Conservation (phyloP, 2,888 invertebrate genomes). For the Ormyrus nitidulus region DNA sequence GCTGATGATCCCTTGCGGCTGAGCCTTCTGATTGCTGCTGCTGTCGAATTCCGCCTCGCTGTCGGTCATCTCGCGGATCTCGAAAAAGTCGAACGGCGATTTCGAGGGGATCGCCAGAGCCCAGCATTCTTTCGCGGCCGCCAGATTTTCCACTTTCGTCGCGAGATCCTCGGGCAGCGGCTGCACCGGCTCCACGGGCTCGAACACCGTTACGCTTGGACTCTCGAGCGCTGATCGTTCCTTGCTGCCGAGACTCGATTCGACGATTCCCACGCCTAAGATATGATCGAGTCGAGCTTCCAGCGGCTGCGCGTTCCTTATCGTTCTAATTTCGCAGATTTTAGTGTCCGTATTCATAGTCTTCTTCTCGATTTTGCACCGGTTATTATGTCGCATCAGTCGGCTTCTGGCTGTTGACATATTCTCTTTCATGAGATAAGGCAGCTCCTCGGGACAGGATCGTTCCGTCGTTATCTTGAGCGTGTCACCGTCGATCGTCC, state of each 20-base stretch:
- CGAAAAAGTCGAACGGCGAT: conserved; percentile 60
- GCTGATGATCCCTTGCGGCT: conserved; percentile 69
- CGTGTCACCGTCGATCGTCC: conserved; percentile 58
- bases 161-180: conserved; percentile 61
- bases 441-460: conserved; percentile 49
- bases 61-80: conserved; percentile 70
- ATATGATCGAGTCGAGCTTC: conserved; percentile 69
- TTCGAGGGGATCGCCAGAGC: conserved; percentile 53
- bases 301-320: conserved; percentile 64
- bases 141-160: conserved; percentile 60
- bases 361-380: conserved; percentile 64
- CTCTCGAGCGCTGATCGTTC: conserved; percentile 38
- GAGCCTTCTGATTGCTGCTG: conserved; percentile 1
- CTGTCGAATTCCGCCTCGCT: conserved; percentile 66
- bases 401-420: conserved; percentile 58
- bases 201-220: conserved; percentile 65
- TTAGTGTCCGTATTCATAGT: conserved; percentile 59
- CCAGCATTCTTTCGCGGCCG: conserved; percentile 57
- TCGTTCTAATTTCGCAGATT: conserved; percentile 67
- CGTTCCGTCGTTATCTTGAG: conserved; percentile 61
- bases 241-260: conserved; percentile 53
- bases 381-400: conserved; percentile 51
- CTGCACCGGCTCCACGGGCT: conserved; percentile 65
- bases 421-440: conserved; percentile 47
- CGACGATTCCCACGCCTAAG: conserved; percentile 69